These are phyloP conservation scores for Metalampra italica DNA, from an alignment of 2,888 invertebrate species.

Conservation along the genomic window DNA sequence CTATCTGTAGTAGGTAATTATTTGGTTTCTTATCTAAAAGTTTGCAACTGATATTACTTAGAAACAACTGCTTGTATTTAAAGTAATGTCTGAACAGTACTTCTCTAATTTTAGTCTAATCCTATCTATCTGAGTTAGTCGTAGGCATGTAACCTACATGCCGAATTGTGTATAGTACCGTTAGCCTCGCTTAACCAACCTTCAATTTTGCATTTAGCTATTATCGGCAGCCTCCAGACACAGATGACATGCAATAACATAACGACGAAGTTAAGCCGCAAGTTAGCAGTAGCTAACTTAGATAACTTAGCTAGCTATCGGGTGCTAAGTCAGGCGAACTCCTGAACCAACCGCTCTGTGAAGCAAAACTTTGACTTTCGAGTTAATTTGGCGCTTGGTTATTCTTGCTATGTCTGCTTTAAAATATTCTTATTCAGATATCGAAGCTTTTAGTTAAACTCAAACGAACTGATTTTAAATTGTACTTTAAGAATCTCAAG, in stretches of 20 bases:
- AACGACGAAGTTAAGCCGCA: slow-evolving; percentile 57
- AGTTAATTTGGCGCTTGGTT: slow-evolving; percentile 34
- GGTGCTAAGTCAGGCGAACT: slow-evolving; percentile 66
- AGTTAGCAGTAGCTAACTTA: slow-evolving; percentile 58
- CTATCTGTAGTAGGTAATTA: too few species aligned
- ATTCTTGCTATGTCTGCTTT: slow-evolving; percentile 12
- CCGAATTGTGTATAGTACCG: too few species aligned
- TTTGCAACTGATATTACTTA: too few species aligned
- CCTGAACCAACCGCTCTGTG: slow-evolving; percentile 58
- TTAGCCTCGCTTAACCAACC: not conserved
- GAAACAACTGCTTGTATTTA: too few species aligned
- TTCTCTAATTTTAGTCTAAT: too few species aligned
- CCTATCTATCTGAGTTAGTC: too few species aligned
- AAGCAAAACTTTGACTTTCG: slow-evolving; percentile 45
- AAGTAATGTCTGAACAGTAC: too few species aligned
- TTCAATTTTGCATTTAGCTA: not conserved
- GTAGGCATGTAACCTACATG: too few species aligned
- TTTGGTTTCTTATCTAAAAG: too few species aligned
- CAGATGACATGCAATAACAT: slow-evolving; percentile 57
- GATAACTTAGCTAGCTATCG: slow-evolving; percentile 65
- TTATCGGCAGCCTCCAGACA: slow-evolving; percentile 23
- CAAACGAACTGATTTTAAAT: too few species aligned
- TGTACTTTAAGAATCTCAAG: too few species aligned
- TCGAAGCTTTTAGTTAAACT: too few species aligned
- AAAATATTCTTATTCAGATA: slow-evolving; percentile 6